Evolutionary conservation across 2,113 vertebrate species (phyloP).

Genomic region (Lepus timidus): DNA sequence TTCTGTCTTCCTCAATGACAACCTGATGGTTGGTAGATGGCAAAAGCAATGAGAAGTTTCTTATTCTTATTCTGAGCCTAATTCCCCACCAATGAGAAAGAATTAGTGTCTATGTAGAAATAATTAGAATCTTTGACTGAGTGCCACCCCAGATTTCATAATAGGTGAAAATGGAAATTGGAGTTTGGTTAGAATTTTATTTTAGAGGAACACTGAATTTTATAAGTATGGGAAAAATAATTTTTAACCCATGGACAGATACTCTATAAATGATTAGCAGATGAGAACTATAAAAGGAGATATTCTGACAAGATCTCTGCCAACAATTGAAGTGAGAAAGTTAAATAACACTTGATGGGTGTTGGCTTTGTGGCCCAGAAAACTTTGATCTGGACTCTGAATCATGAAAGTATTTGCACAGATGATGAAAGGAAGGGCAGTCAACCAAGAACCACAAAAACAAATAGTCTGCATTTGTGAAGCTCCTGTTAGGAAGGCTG

Average conservation of each 20-base stretch:
- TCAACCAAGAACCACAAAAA: neutral
- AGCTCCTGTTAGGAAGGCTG: neutral
- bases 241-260: neutral
- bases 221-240: neutral
- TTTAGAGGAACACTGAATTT: slow-evolving; percentile 15
- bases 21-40: neutral
- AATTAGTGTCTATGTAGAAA: neutral
- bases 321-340: neutral
- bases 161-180: neutral
- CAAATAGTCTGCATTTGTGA: neutral
- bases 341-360: neutral
- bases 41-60: neutral
- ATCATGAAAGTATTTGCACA: neutral
- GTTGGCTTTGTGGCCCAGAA: neutral
- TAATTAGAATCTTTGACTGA: neutral
- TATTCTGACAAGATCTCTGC: neutral
- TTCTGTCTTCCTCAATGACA: neutral
- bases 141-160: neutral
- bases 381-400: neutral
- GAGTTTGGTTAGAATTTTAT: neutral
- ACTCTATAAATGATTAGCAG: neutral
- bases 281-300: neutral
- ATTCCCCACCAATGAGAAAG: neutral
- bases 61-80: neutral
- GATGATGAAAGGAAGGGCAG: neutral